These are phyloP conservation scores for Atta texana DNA, from an alignment of 1,140 invertebrate genomes.

Conservation along the genomic window DNA sequence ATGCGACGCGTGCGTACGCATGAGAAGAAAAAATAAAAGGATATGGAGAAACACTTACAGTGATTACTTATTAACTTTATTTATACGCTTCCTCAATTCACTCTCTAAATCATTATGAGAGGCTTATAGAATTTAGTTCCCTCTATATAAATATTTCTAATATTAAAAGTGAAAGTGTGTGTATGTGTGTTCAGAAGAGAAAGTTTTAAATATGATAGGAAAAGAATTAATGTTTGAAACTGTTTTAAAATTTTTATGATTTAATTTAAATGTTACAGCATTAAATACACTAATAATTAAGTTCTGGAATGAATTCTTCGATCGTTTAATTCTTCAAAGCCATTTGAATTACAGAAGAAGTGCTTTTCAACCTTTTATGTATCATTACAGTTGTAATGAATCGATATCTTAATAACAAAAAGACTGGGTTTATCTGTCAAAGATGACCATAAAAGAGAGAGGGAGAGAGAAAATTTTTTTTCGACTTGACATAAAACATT, in stretches of 20 bases:
- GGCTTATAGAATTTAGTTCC: not conserved
- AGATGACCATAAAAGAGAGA: not conserved
- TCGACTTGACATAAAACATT: not conserved
- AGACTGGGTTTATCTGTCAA: not conserved
- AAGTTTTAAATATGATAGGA: conserved; percentile 18
- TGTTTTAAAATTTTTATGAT: not conserved
- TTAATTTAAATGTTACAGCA: not conserved
- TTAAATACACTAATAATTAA: not conserved
- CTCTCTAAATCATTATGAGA: not conserved
- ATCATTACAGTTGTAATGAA: conserved; percentile 6
- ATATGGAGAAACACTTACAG: not conserved
- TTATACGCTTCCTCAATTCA: conserved; percentile 7
- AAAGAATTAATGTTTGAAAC: not conserved
- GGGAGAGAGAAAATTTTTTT: not conserved
- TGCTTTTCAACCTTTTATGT: not conserved
- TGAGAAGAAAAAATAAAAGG: not conserved
- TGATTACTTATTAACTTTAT: conserved; percentile 1
- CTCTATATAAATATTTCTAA: not conserved
- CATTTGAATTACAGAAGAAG: not conserved
- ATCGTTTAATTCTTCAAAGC: not conserved
- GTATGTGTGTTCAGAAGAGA: not conserved
- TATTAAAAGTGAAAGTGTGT: conserved; percentile 31
- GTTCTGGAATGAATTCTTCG: not conserved
- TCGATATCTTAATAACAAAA: not conserved
- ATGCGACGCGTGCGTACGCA: not conserved